Conservation (phyloP, 2,797 vertebrate genomes). For the Paramormyrops hopkinsi region DNA sequence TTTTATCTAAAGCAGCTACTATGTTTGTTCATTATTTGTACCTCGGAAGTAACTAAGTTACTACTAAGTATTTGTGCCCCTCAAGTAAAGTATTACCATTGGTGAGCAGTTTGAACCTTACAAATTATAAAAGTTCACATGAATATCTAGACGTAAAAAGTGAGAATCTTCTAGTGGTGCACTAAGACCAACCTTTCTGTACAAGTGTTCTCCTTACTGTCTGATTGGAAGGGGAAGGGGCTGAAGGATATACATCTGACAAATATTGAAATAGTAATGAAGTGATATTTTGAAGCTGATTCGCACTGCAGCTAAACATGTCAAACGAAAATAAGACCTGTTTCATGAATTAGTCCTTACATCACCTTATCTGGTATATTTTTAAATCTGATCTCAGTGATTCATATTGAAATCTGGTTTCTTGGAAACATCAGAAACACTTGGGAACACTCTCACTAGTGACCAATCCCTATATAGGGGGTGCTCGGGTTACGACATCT, state of each 20-base stretch:
- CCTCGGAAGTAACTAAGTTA: neutral
- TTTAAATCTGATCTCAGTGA: neutral
- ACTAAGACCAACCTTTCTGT: neutral
- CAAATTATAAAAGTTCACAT: neutral
- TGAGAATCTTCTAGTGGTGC: neutral
- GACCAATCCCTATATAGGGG: neutral
- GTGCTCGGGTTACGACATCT: neutral
- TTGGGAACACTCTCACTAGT: neutral
- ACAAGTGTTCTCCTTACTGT: neutral
- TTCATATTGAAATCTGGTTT: neutral
- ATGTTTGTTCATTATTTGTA: neutral
- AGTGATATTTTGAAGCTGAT: neutral
- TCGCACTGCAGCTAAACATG: neutral
- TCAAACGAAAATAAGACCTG: neutral
- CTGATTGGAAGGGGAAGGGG: neutral
- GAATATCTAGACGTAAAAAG: neutral
- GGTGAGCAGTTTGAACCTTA: neutral
- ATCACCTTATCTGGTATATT: neutral
- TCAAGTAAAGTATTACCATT: neutral
- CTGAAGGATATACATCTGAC: neutral
- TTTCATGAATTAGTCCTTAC: neutral
- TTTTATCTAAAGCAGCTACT: neutral
- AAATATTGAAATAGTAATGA: neutral
- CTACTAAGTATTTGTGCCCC: neutral
- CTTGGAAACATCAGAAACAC: neutral